Percentiles rank a stretch among this genome's conserved stretches.
These are phyloP conservation scores for Galeruca laticollis DNA, from an alignment of 2,888 invertebrate species.

Conservation along the genomic window DNA sequence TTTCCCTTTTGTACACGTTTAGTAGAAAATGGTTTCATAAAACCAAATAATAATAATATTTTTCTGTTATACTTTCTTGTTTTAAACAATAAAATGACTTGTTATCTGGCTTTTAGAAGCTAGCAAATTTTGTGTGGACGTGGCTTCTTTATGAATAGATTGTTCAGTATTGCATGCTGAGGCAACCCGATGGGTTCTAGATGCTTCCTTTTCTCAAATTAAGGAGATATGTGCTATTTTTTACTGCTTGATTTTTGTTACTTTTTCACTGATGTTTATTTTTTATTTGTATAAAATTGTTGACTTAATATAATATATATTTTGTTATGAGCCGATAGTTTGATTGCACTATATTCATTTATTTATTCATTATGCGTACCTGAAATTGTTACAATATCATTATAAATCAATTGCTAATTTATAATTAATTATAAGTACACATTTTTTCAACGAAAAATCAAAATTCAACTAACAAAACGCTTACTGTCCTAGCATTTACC, in stretches of 20 bases:
- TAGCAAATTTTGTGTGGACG: conserved; percentile 48
- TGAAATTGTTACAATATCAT: conserved; percentile 59
- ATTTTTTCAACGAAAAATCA: conserved; percentile 59
- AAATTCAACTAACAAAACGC: conserved; percentile 55
- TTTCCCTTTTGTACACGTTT: too few species aligned
- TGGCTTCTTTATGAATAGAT: conserved; percentile 43
- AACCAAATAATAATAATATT: too few species aligned
- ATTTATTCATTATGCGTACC: conserved; percentile 55
- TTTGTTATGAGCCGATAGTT: conserved; percentile 67
- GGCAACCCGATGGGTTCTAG: conserved; percentile 62
- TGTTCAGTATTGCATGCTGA: conserved; percentile 61
- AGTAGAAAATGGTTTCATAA: too few species aligned
- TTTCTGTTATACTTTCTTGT: too few species aligned
- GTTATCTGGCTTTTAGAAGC: conserved; percentile 16
- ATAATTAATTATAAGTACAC: conserved; percentile 50
- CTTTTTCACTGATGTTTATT: conserved; percentile 66
- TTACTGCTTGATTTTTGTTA: conserved; percentile 62
- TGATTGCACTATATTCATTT: conserved; percentile 53
- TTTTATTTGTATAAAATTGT: conserved; percentile 66
- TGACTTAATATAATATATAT: conserved; percentile 73
- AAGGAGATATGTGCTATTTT: conserved; percentile 58
- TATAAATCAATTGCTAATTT: conserved; percentile 54
- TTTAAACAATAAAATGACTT: conserved; percentile 3
- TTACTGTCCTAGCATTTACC: conserved; percentile 46
- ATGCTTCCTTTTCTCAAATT: conserved; percentile 61